Evolutionary conservation across 2,888 invertebrate genomes (phyloP).

Genomic region (Autographa gamma): DNA sequence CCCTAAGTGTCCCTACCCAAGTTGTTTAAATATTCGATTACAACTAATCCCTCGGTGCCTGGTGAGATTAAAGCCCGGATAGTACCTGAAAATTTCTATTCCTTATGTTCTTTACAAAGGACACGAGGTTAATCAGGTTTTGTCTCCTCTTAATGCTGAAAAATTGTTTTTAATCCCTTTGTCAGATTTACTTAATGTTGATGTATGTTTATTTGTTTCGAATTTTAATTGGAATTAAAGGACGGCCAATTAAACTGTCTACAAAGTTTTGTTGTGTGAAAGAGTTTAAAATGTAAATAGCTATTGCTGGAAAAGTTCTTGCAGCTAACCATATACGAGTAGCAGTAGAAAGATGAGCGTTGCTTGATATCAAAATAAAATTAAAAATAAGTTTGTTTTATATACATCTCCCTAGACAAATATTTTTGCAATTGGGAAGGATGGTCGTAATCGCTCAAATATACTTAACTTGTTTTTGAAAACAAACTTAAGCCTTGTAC

Average conservation of each 20-base stretch:
- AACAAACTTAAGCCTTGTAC: too few relatives aligned
- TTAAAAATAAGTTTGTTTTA: too few relatives aligned
- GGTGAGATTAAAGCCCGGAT: slow-evolving; percentile 45
- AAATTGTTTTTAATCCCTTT: slow-evolving; percentile 9
- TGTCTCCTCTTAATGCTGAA: slow-evolving; percentile 6
- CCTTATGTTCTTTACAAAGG: background rate
- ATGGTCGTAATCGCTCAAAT: too few relatives aligned
- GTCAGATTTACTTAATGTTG: background rate
- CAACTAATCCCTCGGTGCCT: slow-evolving; percentile 45
- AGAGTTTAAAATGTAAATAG: background rate
- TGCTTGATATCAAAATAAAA: too few relatives aligned
- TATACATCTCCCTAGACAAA: too few relatives aligned
- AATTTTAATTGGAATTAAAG: slow-evolving; percentile 1
- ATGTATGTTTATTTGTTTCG: slow-evolving; percentile 1
- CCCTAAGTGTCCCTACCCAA: slow-evolving; percentile 41
- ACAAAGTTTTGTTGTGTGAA: background rate
- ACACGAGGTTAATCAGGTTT: slow-evolving; percentile 11
- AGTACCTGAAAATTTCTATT: slow-evolving; percentile 20
- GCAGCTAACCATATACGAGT: too few relatives aligned
- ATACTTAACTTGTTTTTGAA: too few relatives aligned
- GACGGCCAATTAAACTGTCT: background rate
- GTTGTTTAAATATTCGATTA: slow-evolving; percentile 60
- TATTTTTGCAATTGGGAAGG: too few relatives aligned
- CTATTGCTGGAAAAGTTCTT: too few relatives aligned
- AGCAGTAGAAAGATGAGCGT: too few relatives aligned